Percentiles rank a stretch among this genome's conserved stretches.
These are phyloP conservation scores for Cydia pomonella DNA, from an alignment of 1,140 invertebrate genomes.

Conservation along the genomic window DNA sequence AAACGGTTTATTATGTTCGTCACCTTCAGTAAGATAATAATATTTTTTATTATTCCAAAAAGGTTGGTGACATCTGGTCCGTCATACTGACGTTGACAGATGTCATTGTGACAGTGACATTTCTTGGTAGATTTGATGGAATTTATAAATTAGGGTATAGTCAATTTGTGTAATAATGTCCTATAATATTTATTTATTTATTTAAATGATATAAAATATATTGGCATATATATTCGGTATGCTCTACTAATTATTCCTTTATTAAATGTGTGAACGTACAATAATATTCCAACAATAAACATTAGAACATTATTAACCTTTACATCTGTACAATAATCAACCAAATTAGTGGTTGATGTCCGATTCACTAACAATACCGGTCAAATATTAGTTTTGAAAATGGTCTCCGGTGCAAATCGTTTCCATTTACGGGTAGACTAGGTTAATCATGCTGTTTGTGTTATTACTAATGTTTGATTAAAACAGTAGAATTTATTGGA, in stretches of 20 bases:
- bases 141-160: too few relatives aligned
- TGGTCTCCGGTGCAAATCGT: conserved; percentile 1
- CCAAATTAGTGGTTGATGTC: conserved; percentile 19
- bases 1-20: too few relatives aligned
- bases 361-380: conserved; percentile 25
- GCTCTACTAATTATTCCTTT: neutral
- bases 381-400: conserved; percentile 31
- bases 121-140: too few relatives aligned
- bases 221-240: neutral
- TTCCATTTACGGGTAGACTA: neutral
- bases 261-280: neutral
- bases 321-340: conserved; percentile 12
- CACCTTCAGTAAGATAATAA: too few relatives aligned
- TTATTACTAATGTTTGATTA: conserved; percentile 25
- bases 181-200: too few relatives aligned
- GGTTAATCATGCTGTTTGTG: conserved; percentile 23
- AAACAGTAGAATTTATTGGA: neutral
- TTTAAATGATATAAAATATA: too few relatives aligned
- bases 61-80: too few relatives aligned
- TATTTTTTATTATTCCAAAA: too few relatives aligned
- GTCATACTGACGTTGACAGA: too few relatives aligned
- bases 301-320: neutral
- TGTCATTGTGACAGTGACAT: too few relatives aligned
- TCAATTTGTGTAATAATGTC: too few relatives aligned
- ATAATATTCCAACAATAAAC: neutral